Percentiles rank a stretch among this genome's conserved stretches.
phyloP scores from a whole-genome alignment of 2,888 invertebrate species.

The Parnassius mnemosyne region DNA sequence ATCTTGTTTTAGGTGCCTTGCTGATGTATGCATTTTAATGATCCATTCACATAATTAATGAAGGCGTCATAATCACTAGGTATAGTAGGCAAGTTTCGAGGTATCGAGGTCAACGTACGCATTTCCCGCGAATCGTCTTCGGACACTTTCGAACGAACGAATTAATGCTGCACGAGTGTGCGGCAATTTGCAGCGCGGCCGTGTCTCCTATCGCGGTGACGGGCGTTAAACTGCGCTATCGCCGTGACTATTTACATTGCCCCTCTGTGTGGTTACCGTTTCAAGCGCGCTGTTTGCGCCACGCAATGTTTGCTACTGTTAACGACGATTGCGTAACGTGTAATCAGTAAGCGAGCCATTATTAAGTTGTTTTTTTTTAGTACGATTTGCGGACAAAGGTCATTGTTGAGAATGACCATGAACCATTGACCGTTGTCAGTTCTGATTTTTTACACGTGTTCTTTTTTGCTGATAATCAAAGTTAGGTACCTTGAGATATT shows the following conservation, averaged over 20 bases:
- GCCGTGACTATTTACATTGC: slow-evolving; percentile 2
- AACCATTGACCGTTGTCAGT: not conserved
- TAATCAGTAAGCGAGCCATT: not conserved
- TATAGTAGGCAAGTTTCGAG: not conserved
- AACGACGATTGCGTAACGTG: not conserved
- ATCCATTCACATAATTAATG: slow-evolving; percentile 1
- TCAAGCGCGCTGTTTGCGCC: slow-evolving; percentile 5
- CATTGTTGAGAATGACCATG: not conserved
- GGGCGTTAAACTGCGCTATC: not conserved
- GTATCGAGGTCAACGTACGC: slow-evolving; percentile 14
- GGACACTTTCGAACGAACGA: slow-evolving; percentile 13
- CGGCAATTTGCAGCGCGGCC: slow-evolving; percentile 9
- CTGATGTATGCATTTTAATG: not conserved
- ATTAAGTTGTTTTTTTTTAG: not conserved
- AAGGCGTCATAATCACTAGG: slow-evolving; percentile 2
- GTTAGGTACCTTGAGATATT: no score
- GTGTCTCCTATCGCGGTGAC: not conserved
- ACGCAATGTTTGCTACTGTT: slow-evolving; percentile 3
- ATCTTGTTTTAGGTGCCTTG: not conserved
- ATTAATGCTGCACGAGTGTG: slow-evolving; percentile 7
- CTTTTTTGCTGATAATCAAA: no score
- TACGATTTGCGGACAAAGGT: slow-evolving; percentile 3
- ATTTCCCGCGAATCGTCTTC: slow-evolving; percentile 13
- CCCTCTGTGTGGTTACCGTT: not conserved
- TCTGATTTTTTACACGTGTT: no score